These are phyloP conservation scores for Bombyx mandarina DNA, from an alignment of 1,140 invertebrate species.

Conservation along the genomic window DNA sequence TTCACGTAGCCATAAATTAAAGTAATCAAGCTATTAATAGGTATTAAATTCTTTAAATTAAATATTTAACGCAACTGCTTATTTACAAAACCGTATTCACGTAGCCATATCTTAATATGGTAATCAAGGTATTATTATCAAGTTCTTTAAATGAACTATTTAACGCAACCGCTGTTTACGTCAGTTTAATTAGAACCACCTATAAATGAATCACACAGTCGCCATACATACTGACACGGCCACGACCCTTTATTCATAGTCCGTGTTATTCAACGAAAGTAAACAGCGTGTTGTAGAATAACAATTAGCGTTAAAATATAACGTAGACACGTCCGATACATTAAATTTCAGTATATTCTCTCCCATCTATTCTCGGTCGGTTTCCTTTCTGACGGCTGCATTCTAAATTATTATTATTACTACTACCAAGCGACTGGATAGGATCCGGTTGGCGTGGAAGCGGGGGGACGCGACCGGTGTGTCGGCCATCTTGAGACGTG, in stretches of 20 bases:
- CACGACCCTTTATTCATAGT: slow-evolving; percentile 33
- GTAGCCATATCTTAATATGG: no score
- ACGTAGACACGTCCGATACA: slow-evolving; percentile 51
- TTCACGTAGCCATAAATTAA: no score
- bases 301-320: slow-evolving; percentile 58
- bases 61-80: no score
- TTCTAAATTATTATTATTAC: slow-evolving; percentile 65
- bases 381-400: slow-evolving; percentile 63
- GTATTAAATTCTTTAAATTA: no score
- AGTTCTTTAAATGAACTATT: no score
- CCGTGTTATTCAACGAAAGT: slow-evolving; percentile 63
- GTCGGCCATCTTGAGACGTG: slow-evolving; percentile 70
- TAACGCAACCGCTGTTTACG: no score
- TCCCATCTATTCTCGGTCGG: slow-evolving; percentile 57
- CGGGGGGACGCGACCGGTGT: slow-evolving; percentile 52
- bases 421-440: slow-evolving; percentile 55
- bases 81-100: no score
- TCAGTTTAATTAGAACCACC: slow-evolving; percentile 2
- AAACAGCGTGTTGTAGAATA: slow-evolving; percentile 63
- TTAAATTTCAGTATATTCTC: slow-evolving; percentile 46
- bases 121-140: no score
- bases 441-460: slow-evolving; percentile 38
- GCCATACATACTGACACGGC: slow-evolving; percentile 13
- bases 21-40: no score
- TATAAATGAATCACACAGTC: slow-evolving; percentile 31